Evolutionary conservation across 2,113 vertebrate genomes (phyloP), one percentile per base, ranked within the genome.

Genomic region (Anoura caudifer): DNA sequence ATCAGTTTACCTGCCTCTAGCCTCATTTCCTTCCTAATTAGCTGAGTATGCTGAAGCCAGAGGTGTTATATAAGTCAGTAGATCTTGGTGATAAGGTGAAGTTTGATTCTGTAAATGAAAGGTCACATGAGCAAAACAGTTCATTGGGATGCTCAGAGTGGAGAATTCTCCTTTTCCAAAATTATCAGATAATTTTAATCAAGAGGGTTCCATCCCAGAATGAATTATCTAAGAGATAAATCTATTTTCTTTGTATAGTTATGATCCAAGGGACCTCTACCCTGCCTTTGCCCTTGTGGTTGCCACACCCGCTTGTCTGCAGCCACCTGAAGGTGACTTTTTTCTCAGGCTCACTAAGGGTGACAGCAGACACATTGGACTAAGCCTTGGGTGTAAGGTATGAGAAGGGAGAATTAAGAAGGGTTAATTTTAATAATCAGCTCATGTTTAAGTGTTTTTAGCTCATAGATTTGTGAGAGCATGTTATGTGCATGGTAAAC

Each of bases 241-340:
- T 87, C 85, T 89, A 38, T 91, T 82, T 95, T 12, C 56, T 90
- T 72, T 56, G 36, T 54, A 26, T 59, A 56, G 17, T n/a, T 38
- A 63, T 43, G 43, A 59, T 41, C 45, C 41, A 19, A 16, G 31
- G 17, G 33, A n/a, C 14, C 15, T 2, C 3, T 13, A 28, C 6
- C 17, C 3, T 67, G 26, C 5, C 28, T 52, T 50, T 45, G 31
- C 3, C 50, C 2, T 0, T 10, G 3, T 33, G n/a, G 3, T 16
- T 10, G 15, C 33, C 28, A 20, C 28, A 31, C 16, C n/a, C 1
- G 2, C 1, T 15, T 38, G 4, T 19, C 1, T n/a, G 13, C 13
- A 86, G 38, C 17, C 56, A n/a, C 52, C 6, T 19, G 13, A 56
- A 63, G 59, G 33, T 36, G 28, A 12, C n/a, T 47, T 14, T 59